Base-by-base conservation (phyloP, 1,140 invertebrate genomes). In the Ceratosolen solmsi region DNA sequence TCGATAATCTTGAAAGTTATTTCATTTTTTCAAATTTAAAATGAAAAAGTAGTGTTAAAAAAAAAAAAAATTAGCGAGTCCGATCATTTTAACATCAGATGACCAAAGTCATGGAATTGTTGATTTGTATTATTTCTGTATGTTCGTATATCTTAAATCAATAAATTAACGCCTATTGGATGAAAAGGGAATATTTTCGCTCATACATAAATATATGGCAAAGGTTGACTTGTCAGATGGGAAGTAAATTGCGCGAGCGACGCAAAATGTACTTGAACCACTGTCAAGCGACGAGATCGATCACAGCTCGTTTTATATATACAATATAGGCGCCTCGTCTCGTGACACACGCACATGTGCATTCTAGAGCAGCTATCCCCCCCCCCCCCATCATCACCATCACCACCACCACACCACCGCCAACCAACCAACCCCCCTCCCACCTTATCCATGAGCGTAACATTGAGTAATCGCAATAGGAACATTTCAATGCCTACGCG, bases 381-480 rank as follows among this genome's bases (percentile, higher is more conserved):
- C 72, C 41, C 13, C 41, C 41, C 41, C 41, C 41, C 41, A 46
- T 5, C 13, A 13, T 46, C 41, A n/a, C n/a, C n/a, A n/a, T n/a
- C n/a, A n/a, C n/a, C n/a, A n/a, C n/a, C n/a, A n/a, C n/a, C n/a
- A n/a, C n/a, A n/a, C n/a, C n/a, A n/a, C n/a, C n/a, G n/a, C n/a
- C n/a, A n/a, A n/a, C n/a, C n/a, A n/a, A n/a, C n/a, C n/a, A n/a
- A n/a, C n/a, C n/a, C n/a, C n/a, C n/a, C n/a, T n/a, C n/a, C n/a
- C n/a, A 13, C 5, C 41, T 46, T 13, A 13, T 46, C 5, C 13
- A 5, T 13, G 70, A 65, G 60, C 46, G 25, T 33, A 38, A 41
- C 73, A 70, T 81, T 46, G 80, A 80, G 58, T 80, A 74, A 80
- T 74, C 71, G 79, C 70, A 38, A 80, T 80, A 46, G 71, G 60